These are phyloP conservation scores for Drosophila paulistorum DNA, from an alignment of 1,140 invertebrate species.

Conservation along the genomic window DNA sequence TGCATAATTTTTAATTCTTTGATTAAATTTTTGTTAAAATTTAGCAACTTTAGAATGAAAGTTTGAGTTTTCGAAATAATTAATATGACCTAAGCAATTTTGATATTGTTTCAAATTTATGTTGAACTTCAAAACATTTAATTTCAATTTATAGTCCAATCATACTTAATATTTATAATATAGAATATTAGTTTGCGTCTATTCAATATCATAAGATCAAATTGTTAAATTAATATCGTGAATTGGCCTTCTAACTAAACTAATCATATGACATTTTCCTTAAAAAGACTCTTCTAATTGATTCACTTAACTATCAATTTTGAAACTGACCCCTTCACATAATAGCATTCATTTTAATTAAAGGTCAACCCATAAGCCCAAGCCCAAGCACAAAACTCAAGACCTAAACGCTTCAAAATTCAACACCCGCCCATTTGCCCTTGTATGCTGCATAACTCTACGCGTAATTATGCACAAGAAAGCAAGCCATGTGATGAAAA, in stretches of 20 bases:
- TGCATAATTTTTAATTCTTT: too few species aligned
- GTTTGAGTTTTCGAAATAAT: background rate
- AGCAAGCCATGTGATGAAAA: conserved; percentile 63
- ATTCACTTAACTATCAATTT: conserved; percentile 31
- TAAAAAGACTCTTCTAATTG: conserved; percentile 1
- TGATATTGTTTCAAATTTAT: too few species aligned
- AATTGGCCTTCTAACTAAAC: background rate
- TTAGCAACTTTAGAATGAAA: background rate
- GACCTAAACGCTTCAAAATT: background rate
- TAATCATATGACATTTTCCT: conserved; percentile 17
- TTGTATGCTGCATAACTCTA: conserved; percentile 44
- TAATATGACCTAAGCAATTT: background rate
- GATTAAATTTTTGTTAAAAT: too few species aligned
- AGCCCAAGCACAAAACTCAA: background rate
- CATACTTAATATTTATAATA: too few species aligned
- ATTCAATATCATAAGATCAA: background rate
- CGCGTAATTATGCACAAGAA: conserved; percentile 70
- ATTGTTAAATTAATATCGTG: background rate
- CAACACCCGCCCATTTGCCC: background rate
- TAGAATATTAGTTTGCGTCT: background rate
- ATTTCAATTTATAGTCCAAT: too few species aligned
- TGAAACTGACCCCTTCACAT: conserved; percentile 39
- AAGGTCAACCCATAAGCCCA: conserved; percentile 36
- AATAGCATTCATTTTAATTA: conserved; percentile 63
- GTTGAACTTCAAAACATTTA: too few species aligned